Evolutionary conservation across 2,888 invertebrate species (phyloP), one percentile per base, ranked within the genome.

Genomic region (Cabera pusaria): DNA sequence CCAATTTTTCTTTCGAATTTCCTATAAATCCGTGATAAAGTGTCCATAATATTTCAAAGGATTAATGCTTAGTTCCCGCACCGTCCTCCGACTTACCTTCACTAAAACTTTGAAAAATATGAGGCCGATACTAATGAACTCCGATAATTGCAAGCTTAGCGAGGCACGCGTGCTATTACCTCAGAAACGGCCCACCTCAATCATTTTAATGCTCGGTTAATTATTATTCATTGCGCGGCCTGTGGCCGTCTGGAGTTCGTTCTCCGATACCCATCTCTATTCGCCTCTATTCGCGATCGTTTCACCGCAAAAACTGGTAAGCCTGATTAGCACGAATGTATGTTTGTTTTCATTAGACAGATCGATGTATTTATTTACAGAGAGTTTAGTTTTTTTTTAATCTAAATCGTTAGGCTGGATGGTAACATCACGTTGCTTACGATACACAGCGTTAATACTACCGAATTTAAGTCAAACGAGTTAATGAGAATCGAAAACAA

Each of bases 341-440:
- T 32, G 36, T 26, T 22, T 22, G 22, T 36, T 23, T 37, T 31
- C 59, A 65, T 72, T 72, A 65, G 63, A 53, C 59, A 67, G 72
- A 76, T 75, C 70, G 70, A 76, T 72, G 67, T 74, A 75, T 78
- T 76, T 74, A 72, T n/a, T n/a, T 69, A 60, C 59, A 72, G 71
- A 71, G 72, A 72, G 82, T 84, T 81, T 81, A 82, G 80, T 80
- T 86, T 84, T 84, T n/a, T 83, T 86, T 86, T 79, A 84, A 81
- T 74, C 75, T 68, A 65, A 74, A 72, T 67, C 66, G 72, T 81
- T 78, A 81, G 75, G 69, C 72, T 45, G 70, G 63, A 68, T 71
- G 72, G 77, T 80, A 78, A 82, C 68, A 70, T 56, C 66, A 65
- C 64, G 56, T 58, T 60, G 66, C 70, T 65, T 69, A 65, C 67